Evolutionary conservation across 2,888 invertebrate species (phyloP), one percentile per base, ranked within the genome.

Genomic region (Meandrusa payeni): DNA sequence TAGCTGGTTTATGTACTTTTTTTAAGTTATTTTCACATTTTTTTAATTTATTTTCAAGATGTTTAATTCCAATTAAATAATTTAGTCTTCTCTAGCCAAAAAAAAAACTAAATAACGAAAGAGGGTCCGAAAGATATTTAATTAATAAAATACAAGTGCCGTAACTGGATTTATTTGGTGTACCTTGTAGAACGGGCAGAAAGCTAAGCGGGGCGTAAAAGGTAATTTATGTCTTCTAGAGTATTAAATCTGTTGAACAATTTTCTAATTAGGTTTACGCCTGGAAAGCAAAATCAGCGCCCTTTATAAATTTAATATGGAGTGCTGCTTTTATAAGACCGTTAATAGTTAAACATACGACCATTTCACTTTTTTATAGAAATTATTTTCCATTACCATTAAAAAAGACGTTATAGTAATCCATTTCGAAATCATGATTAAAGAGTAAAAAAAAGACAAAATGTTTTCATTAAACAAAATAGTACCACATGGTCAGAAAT

Each of bases 231-330:
- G 34, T 41, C 34, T 41, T 34, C 12, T 9, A 22, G 34, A 34
- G 41, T 41, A 41, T 41, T 41, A 41, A 41, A 41, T 41, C 33
- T 34, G 41, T 34, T 34, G 13, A 41, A 41, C 41, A 41, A 41
- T 41, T 41, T 41, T 41, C 27, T 41, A 34, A 41, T 41, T 41
- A 34, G 41, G 28, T 34, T 41, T 41, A 41, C 26, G 41, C 33
- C 19, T 27, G 32, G 24, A 32, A 41, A 26, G 33, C 32, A 32
- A 41, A 41, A 41, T 41, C 12, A 41, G 26, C 10, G 12, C 24
- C 41, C 19, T 33, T 33, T 13, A 32, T 40, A 40, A 40, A 41
- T 41, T 26, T 29, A 24, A 40, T 31, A 40, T 11, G 10, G 31
- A 15, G 23, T 15, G 22, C 23, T 13, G n/a, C n/a, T 20, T 31